Conservation (phyloP, 2,113 vertebrate genomes). For the Halcyon senegalensis region DNA sequence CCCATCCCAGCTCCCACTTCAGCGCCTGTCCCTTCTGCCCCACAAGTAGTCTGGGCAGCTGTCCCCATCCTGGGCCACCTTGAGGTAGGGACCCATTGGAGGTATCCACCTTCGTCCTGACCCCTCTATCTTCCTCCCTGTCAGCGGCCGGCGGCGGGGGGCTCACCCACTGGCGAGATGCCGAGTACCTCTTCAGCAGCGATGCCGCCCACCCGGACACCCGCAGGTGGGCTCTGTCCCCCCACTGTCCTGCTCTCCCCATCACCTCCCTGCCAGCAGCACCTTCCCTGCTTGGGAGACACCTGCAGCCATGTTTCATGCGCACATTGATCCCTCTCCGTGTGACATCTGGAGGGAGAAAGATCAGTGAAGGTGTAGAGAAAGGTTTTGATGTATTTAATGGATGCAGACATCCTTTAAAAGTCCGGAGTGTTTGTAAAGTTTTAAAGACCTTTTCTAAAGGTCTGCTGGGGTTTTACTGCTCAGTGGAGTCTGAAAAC, state of each 20-base stretch:
- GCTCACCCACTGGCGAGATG: not conserved
- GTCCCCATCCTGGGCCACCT: not conserved
- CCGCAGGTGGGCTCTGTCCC: conserved; percentile 53
- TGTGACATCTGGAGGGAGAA: accelerated
- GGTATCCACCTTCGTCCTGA: not conserved
- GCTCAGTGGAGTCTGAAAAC: not conserved
- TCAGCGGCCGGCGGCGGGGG: conserved; percentile 70
- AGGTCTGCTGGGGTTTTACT: not conserved
- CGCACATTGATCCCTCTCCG: accelerated
- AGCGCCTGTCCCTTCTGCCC: accelerated
- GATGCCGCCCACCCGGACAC: conserved; percentile 77
- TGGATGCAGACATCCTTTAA: accelerated
- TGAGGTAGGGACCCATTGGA: accelerated
- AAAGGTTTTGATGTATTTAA: accelerated
- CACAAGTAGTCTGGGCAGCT: not conserved
- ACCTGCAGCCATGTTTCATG: accelerated
- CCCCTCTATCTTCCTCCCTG: not conserved
- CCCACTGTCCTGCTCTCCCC: accelerated
- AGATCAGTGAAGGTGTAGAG: accelerated
- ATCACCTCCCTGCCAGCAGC: not conserved
- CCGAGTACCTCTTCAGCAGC: conserved; percentile 78
- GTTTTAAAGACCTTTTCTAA: accelerated
- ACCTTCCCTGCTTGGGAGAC: not conserved
- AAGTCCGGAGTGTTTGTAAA: not conserved
- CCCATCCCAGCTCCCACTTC: not conserved